Conservation (phyloP, 2,113 vertebrate genomes). For the Lota lota region DNA sequence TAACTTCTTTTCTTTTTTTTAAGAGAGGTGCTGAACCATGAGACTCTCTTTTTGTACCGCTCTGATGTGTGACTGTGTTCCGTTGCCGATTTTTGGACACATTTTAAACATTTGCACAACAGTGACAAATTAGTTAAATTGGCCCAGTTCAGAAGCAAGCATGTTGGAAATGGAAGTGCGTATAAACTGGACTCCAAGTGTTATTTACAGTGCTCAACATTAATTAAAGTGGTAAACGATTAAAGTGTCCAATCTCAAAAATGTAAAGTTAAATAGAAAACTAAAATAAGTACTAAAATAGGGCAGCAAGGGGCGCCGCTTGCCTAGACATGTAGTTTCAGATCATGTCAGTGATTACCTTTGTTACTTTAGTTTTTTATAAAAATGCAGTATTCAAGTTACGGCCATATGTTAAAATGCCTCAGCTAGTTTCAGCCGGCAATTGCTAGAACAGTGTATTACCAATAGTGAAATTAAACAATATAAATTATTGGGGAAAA, state of each 20-base stretch:
- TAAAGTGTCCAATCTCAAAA: not conserved
- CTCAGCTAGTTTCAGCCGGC: slow-evolving; percentile 11
- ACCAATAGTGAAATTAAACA: not conserved
- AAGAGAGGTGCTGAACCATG: slow-evolving; percentile 16
- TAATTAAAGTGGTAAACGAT: not conserved
- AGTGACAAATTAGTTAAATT: slow-evolving; percentile 20
- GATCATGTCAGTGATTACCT: not conserved
- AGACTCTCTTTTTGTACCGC: not conserved
- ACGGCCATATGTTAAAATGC: not conserved
- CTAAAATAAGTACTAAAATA: slow-evolving; percentile 33
- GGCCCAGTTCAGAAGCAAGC: not conserved
- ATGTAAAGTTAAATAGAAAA: not conserved
- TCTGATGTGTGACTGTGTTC: slow-evolving; percentile 10
- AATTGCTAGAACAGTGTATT: slow-evolving; percentile 9
- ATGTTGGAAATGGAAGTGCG: not conserved
- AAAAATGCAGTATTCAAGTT: slow-evolving; percentile 3
- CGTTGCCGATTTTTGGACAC: not conserved
- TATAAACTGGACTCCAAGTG: not conserved
- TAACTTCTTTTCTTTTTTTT: slow-evolving; percentile 1
- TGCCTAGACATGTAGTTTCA: slow-evolving; percentile 7
- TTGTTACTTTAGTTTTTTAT: not conserved
- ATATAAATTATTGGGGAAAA: not conserved
- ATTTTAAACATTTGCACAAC: slow-evolving; percentile 42
- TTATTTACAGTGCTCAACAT: slow-evolving; percentile 1
- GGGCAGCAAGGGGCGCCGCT: slow-evolving; percentile 56